Conservation (phyloP, 2,888 invertebrate genomes). For the Ptycholaimellus sp. region DNA sequence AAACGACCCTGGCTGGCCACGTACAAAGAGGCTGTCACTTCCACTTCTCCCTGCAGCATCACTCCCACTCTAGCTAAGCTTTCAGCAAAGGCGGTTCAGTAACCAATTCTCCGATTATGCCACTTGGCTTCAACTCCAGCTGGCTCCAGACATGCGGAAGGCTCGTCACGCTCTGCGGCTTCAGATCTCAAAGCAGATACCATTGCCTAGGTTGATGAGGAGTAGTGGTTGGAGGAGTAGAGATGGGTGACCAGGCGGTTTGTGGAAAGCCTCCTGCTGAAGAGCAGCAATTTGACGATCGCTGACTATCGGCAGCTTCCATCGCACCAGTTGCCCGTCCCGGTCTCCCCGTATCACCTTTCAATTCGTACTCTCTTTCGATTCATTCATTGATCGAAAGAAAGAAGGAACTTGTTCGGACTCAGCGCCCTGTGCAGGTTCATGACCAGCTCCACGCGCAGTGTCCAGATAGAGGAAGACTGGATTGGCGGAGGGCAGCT, state of each 20-base stretch:
- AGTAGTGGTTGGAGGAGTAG: too few relatives aligned
- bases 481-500: too few relatives aligned
- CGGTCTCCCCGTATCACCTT: constrained; percentile 59
- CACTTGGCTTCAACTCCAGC: constrained; percentile 64
- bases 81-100: constrained; percentile 13
- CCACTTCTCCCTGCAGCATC: too few relatives aligned
- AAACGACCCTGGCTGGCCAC: constrained; percentile 70
- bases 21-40: constrained; percentile 46
- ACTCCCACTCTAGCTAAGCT: too few relatives aligned
- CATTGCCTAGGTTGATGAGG: too few relatives aligned
- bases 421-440: too few relatives aligned
- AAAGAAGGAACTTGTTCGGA: too few relatives aligned
- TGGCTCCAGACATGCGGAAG: constrained; percentile 61
- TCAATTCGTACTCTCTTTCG: too few relatives aligned
- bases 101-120: constrained; percentile 65
- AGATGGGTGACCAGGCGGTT: constrained; percentile 32
- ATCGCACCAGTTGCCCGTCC: constrained; percentile 61
- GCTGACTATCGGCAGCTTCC: constrained; percentile 63
- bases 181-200: constrained; percentile 7
- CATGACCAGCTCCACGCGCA: too few relatives aligned
- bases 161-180: constrained; percentile 5
- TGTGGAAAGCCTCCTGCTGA: constrained; percentile 36
- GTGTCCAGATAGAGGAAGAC: too few relatives aligned
- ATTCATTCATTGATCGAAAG: too few relatives aligned
- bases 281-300: constrained; percentile 38